Percentiles rank a stretch among this genome's conserved stretches.
phyloP scores from a whole-genome alignment of 2,888 invertebrate genomes.

The Aphodius sticticus region DNA sequence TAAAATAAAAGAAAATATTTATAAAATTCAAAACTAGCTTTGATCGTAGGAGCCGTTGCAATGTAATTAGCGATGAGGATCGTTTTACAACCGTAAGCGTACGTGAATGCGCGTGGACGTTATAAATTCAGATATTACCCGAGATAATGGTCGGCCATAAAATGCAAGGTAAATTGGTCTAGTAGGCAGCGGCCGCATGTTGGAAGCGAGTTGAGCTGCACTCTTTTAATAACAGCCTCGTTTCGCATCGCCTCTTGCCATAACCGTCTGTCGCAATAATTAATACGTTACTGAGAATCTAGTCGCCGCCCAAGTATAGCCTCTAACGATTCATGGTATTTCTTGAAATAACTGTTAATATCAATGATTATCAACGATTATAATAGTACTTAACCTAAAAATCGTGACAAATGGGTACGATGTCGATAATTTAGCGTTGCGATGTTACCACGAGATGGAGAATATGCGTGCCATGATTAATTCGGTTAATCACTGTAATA shows the following conservation, averaged over 20 bases:
- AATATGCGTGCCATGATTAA: not conserved
- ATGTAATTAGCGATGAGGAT: not conserved
- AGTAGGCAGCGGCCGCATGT: not conserved
- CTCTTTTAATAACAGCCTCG: not conserved
- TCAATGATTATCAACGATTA: not conserved
- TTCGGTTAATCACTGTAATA: not conserved
- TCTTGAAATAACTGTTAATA: not conserved
- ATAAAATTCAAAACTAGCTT: too few species aligned
- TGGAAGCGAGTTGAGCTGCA: not conserved
- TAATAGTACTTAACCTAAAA: not conserved
- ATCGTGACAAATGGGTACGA: not conserved
- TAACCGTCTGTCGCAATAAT: not conserved
- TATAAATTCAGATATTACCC: not conserved
- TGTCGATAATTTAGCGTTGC: not conserved
- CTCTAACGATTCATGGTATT: not conserved
- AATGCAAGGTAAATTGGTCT: not conserved
- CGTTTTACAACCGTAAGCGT: not conserved
- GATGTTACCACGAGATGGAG: not conserved
- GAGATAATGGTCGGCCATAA: not conserved
- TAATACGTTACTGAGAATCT: not conserved
- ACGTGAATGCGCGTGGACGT: not conserved
- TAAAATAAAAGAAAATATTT: too few species aligned
- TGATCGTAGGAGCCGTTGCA: not conserved
- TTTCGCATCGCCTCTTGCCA: not conserved
- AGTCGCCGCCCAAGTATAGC: not conserved